Evolutionary conservation across 2,797 vertebrate genomes (phyloP), one percentile per base, ranked within the genome.

Genomic region (Enteromius anoplus): DNA sequence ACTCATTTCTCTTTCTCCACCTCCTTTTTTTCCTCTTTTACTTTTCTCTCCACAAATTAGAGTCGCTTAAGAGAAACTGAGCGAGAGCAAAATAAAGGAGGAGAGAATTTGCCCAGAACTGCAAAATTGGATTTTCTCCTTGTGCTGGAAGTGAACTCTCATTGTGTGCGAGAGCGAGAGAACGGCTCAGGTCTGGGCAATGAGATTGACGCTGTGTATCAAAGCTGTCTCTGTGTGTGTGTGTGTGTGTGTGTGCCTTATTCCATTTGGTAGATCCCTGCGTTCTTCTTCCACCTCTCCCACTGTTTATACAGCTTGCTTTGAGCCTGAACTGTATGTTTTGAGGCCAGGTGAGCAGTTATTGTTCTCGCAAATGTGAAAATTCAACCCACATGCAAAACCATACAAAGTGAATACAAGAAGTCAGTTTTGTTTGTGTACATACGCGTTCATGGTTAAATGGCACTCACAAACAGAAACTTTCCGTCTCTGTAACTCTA

Each of bases 61-160:
- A 86, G 87, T 85, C 81, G 80, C 73, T 82, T 84, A 80, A 29
- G 11, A 40, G 26, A 12, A 34, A 78, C 55, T 42, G 65, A 80
- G 65, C 70, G 17, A 0, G 40, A 45, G n/a, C 21, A 47, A 69
- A 62, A 82, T 68, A 82, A 76, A 82, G 70, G 68, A 72, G 66
- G 51, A 60, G 78, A 80, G 75, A 87, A 90, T 90, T 86, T 77
- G 91, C 92, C 89, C 88, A 85, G 51, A 89, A 85, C 78, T 89
- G 89, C 92, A 92, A 87, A 92, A 91, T 90, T 91, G 89, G 85
- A 92, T 92, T 93, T 92, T 89, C 72, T 84, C 80, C 70, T 89
- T 78, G 89, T 86, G 85, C 90, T 51, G 0, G 19, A 86, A 88
- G 78, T 82, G 84, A 90, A 89, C 87, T 90, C 88, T 87, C 84